phyloP scores from a whole-genome alignment of 2,113 vertebrate genomes.

The Myodes glareolus region DNA sequence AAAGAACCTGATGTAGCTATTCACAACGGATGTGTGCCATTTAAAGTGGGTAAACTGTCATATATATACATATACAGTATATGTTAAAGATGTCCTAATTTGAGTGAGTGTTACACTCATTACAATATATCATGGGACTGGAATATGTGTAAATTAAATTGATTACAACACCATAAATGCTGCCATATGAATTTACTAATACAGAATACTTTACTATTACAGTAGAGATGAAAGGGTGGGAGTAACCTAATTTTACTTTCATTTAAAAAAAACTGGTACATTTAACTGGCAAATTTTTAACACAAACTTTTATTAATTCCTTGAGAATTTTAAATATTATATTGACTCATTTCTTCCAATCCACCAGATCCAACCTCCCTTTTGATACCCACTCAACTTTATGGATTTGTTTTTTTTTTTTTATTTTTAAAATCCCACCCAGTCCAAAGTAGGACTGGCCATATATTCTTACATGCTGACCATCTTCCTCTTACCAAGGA shows the following conservation, averaged over 20 bases:
- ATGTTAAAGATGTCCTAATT: background rate
- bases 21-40: background rate
- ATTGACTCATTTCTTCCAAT: background rate
- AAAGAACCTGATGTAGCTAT: background rate
- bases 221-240: background rate
- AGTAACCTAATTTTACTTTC: conserved; percentile 13
- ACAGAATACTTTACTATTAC: background rate
- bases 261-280: conserved; percentile 26
- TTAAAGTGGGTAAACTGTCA: background rate
- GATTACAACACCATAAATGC: background rate
- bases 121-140: background rate
- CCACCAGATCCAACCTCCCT: too few relatives aligned
- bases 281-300: conserved; percentile 8
- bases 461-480: background rate
- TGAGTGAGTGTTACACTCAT: background rate
- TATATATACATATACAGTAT: background rate
- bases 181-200: background rate
- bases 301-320: background rate
- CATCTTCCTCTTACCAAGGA: background rate
- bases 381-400: background rate
- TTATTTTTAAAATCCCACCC: background rate
- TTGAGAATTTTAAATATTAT: background rate
- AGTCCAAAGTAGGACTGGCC: background rate
- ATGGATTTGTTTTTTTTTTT: background rate
- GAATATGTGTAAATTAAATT: background rate